These are phyloP conservation scores for Paragorgia papillata DNA, from an alignment of 92 coral and sea anemone species.

Conservation along the genomic window DNA sequence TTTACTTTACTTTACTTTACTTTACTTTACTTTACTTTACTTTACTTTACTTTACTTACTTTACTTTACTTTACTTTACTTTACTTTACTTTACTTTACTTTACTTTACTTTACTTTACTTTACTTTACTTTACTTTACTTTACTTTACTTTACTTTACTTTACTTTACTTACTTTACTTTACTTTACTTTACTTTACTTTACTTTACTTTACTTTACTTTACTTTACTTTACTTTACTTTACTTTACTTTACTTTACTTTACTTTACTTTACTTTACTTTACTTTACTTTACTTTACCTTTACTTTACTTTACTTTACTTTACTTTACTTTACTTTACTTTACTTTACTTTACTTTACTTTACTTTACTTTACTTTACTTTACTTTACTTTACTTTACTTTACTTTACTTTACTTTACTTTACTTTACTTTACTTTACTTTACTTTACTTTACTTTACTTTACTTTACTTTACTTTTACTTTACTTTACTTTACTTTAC, in stretches of 20 bases:
- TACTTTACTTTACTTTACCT: neutral
- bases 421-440: too few species aligned
- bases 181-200: neutral
- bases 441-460: too few species aligned
- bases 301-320: too few species aligned
- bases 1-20: too few species aligned
- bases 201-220: neutral
- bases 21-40: conserved; percentile 5
- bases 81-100: conserved; percentile 20
- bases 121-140: conserved; percentile 11
- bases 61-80: conserved; percentile 15
- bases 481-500: too few species aligned
- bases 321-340: too few species aligned
- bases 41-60: conserved; percentile 22
- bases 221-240: neutral
- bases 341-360: neutral
- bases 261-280: too few species aligned
- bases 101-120: conserved; percentile 13
- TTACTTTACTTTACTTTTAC: too few species aligned
- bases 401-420: too few species aligned
- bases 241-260: conserved; percentile 4
- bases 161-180: conserved; percentile 4
- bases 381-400: neutral
- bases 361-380: neutral
- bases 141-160: conserved; percentile 18